Evolutionary conservation across 2,113 vertebrate species (phyloP).

Genomic region (Aptenodytes patagonicus): DNA sequence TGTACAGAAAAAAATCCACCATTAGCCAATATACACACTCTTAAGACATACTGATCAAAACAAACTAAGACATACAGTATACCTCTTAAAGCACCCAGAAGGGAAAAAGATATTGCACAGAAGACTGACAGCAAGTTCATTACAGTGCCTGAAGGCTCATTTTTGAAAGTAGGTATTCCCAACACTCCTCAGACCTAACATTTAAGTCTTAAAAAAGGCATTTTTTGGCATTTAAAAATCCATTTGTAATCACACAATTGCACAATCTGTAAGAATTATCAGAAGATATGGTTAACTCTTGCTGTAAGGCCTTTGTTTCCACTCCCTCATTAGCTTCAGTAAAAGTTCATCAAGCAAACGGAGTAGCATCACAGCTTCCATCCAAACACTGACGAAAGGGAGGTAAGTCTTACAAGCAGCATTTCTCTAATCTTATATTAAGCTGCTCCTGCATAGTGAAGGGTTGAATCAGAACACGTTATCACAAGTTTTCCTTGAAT

Average conservation of each 20-base stretch:
- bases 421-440: background rate
- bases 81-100: slow-evolving; percentile 64
- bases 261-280: slow-evolving; percentile 51
- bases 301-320: slow-evolving; percentile 62
- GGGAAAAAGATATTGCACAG: slow-evolving; percentile 75
- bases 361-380: slow-evolving; percentile 58
- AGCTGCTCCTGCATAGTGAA: background rate
- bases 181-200: slow-evolving; percentile 57
- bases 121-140: slow-evolving; percentile 68
- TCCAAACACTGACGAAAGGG: background rate
- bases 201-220: slow-evolving; percentile 56
- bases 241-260: slow-evolving; percentile 59
- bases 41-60: slow-evolving; percentile 53
- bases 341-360: slow-evolving; percentile 10
- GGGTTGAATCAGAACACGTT: background rate
- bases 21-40: slow-evolving; percentile 87
- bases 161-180: slow-evolving; percentile 53
- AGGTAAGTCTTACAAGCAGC: background rate
- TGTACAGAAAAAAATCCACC: slow-evolving; percentile 92
- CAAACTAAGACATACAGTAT: slow-evolving; percentile 66
- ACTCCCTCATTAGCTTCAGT: background rate
- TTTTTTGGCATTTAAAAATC: slow-evolving; percentile 72
- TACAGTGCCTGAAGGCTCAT: slow-evolving; percentile 55
- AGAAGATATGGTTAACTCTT: slow-evolving; percentile 18
- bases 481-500: background rate